Evolutionary conservation across 2,888 invertebrate genomes (phyloP), one percentile per base, ranked within the genome.

Genomic region (Hesperia comma): DNA sequence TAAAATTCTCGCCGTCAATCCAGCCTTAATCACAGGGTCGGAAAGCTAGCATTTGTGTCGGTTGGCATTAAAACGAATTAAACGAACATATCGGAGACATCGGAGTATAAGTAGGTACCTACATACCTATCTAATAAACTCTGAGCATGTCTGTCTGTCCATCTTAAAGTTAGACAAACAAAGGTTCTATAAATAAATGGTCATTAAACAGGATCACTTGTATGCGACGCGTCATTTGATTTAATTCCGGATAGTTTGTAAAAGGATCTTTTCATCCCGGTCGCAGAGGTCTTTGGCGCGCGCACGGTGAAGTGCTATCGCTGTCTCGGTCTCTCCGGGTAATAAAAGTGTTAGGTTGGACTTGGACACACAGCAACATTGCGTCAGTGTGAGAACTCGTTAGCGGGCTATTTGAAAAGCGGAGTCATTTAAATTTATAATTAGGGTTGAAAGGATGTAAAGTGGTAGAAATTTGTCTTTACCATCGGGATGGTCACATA

Each of bases 191-290:
- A n/a, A n/a, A n/a, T n/a, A 33, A 33, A 33, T 33, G 32, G 7
- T 33, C 32, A 67, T 46, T 57, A 69, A 69, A 71, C 70, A 71
- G 41, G 41, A 32, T 66, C 51, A 71, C 70, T 68, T 63, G 69
- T 72, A 72, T 72, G 66, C 72, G 62, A 54, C 56, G 61, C 70
- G 70, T 70, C 69, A 63, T 78, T 71, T 74, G 69, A 72, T 77
- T 82, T 77, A 79, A 80, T 76, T 73, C 71, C 70, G 79, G 74
- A 74, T 76, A 73, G 71, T 77, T 78, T 79, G 72, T n/a, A 76
- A 78, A 78, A 75, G 74, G 74, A 71, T 68, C 74, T 75, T 74
- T 78, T 75, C 70, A 74, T 74, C 69, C 69, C 63, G 70, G 72
- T 72, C 32, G 56, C 43, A 33, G 78, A 69, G 75, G 51, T 63